Evolutionary conservation across 2,888 invertebrate genomes (phyloP).

Genomic region (Horisme vitalbata): DNA sequence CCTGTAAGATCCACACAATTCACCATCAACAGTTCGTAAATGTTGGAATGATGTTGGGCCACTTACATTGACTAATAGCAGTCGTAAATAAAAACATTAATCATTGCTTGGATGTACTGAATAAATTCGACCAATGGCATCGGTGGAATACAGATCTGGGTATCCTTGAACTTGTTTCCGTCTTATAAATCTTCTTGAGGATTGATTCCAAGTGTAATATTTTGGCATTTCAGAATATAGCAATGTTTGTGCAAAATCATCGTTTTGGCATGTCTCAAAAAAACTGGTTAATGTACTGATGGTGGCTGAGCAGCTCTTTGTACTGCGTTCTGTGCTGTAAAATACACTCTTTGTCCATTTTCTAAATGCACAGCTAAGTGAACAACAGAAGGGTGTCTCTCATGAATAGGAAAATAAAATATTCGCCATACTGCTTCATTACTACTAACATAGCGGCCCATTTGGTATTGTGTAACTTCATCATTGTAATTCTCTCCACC

Average conservation of each 20-base stretch:
- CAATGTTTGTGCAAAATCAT: slow-evolving; percentile 10
- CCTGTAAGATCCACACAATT: slow-evolving; percentile 33
- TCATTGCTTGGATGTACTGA: slow-evolving; percentile 33
- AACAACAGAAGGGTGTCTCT: slow-evolving; percentile 30
- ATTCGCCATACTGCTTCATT: too few species aligned
- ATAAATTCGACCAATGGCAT: slow-evolving; percentile 34
- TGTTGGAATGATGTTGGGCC: slow-evolving; percentile 30
- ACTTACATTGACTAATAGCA: slow-evolving; percentile 32
- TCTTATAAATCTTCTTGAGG: slow-evolving; percentile 26
- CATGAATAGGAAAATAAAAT: too few species aligned
- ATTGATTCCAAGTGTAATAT: slow-evolving; percentile 21
- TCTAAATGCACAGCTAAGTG: slow-evolving; percentile 28
- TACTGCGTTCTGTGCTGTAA: slow-evolving; percentile 25
- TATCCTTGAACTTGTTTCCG: slow-evolving; percentile 32
- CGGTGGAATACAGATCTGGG: slow-evolving; percentile 27
- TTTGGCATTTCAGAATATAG: slow-evolving; percentile 30
- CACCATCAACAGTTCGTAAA: slow-evolving; percentile 26
- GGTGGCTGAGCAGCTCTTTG: slow-evolving; percentile 17
- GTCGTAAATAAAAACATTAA: slow-evolving; percentile 34
- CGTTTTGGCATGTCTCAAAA: slow-evolving; percentile 4
- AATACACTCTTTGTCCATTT: slow-evolving; percentile 34
- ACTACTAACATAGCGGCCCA: too few species aligned
- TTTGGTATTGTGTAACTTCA: slow-evolving; percentile 1
- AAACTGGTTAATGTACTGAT: slow-evolving; percentile 31
- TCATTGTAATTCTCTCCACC: neutral